Conservation (phyloP, 2,113 vertebrate species). For the Bos indicus region DNA sequence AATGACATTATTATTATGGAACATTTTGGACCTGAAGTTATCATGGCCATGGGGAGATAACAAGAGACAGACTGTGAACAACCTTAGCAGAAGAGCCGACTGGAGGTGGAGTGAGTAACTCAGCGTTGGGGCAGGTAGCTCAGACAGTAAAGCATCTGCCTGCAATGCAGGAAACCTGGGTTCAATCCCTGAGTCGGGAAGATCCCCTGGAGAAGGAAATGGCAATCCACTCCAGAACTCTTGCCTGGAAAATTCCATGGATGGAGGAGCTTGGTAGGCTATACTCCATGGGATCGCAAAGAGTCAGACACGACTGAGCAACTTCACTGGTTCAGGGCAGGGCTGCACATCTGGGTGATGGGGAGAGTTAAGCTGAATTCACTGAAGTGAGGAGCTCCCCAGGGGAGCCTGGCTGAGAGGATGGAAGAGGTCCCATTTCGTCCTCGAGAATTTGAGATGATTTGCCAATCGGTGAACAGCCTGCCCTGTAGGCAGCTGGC, state of each 20-base stretch:
- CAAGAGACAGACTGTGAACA: not conserved
- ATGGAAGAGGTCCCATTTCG: not conserved
- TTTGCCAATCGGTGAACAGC: not conserved
- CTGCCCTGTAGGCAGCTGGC: not conserved
- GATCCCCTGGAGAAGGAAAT: not conserved
- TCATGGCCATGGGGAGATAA: not conserved
- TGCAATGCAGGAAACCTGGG: no score
- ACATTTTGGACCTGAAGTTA: no score
- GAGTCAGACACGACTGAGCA: not conserved
- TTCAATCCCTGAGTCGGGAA: no score
- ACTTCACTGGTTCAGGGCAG: not conserved
- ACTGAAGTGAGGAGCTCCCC: not conserved
- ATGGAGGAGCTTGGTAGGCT: not conserved
- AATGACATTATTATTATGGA: not conserved
- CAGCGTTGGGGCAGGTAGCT: not conserved
- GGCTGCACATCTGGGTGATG: not conserved
- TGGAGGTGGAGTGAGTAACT: not conserved
- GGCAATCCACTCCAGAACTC: not conserved
- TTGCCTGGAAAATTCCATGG: not conserved
- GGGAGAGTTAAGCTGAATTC: not conserved
- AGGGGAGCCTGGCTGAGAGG: no score
- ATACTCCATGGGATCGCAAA: not conserved
- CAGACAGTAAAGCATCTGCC: no score
- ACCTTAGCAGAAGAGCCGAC: not conserved
- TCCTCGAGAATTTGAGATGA: not conserved